phyloP scores from a whole-genome alignment of 2,113 vertebrate genomes.

The Cheilinus undulatus region DNA sequence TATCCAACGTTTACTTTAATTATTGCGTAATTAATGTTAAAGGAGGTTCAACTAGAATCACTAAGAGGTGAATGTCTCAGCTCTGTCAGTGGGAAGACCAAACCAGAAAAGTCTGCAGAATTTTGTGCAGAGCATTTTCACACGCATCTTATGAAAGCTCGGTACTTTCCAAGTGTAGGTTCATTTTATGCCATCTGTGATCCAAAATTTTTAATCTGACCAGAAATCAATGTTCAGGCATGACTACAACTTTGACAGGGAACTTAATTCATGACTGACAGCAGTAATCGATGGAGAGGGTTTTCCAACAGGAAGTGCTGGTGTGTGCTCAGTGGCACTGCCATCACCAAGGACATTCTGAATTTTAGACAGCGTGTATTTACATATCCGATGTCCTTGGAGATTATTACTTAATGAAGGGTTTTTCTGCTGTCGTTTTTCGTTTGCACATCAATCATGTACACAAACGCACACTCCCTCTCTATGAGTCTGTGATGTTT shows the following conservation, averaged over 20 bases:
- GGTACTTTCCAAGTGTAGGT: neutral
- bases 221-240: neutral
- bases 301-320: conserved; percentile 72
- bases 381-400: neutral
- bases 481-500: neutral
- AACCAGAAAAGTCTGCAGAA: no score
- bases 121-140: no score
- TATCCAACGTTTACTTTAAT: no score
- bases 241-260: neutral
- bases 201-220: neutral
- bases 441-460: no score
- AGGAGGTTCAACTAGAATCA: no score
- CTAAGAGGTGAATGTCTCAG: no score
- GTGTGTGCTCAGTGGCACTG: conserved; percentile 1
- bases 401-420: conserved; percentile 42
- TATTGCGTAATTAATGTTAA: no score
- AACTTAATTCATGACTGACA: neutral
- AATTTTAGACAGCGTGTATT: conserved; percentile 38
- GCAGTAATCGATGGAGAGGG: conserved; percentile 16
- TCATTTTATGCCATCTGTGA: neutral
- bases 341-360: conserved; percentile 49
- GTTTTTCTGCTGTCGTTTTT: conserved; percentile 24
- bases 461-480: neutral
- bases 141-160: no score
- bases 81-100: no score